Base-by-base conservation (phyloP, 1,140 invertebrate genomes). In the Drosophila micromelanica region DNA sequence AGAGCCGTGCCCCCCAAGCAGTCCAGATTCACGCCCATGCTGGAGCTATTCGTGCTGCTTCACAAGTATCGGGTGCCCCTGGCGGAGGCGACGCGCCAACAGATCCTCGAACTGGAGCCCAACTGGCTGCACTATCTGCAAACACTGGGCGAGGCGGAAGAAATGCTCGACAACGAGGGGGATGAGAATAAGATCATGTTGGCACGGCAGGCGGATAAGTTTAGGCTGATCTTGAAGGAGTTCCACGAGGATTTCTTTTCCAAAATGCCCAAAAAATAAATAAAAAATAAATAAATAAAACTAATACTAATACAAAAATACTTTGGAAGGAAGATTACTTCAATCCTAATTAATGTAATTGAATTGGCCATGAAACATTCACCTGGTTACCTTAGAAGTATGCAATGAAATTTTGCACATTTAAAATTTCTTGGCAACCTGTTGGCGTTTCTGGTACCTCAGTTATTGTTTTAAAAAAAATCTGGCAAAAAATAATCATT, bases 51-150 rank as follows among this genome's bases (percentile, higher is more conserved):
- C 57, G 84, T 91, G 5, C 73, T 91, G 2, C 60, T 92, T 6
- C 89, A 85, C 46, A 91, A 89, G 51, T 92, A 91, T 43, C 71
- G 82, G 5, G 84, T 91, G 0, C 42, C 76, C 13, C 17, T 91
- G 32, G 30, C 63, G 3, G 81, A 87, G 2, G 42, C 57, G 4
- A 84, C 73, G 1, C 71, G 72, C 12, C 35, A 78, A 17, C 81
- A 89, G 54, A 61, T 91, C 5, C 42, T 72, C 23, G 76, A 73
- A 0, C 23, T 92, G 43, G 80, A 89, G 12, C 9, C 45, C 1
- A 69, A 68, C 7, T 92, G 91, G 91, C 40, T 90, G 64, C 77
- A 80, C 5, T 92, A 92, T 54, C 67, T 92, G 0, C 80, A 91
- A 15, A 75, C 71, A 2, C 43, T 92, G 13, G 43, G 12, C 3